Conservation (phyloP, 2,888 invertebrate species). For the Drosophila crucigera region DNA sequence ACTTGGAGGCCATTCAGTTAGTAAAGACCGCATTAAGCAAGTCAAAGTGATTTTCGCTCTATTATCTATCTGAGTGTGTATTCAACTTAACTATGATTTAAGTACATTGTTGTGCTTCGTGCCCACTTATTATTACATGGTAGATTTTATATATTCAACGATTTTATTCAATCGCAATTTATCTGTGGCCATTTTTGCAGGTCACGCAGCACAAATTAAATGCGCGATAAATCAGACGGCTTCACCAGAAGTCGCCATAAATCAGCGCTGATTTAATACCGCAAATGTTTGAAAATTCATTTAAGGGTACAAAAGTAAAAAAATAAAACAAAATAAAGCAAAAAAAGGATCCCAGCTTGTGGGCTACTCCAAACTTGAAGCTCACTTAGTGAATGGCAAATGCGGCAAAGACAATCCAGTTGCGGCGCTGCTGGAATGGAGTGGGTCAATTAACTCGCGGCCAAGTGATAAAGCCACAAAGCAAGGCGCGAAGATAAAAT, state of each 20-base stretch:
- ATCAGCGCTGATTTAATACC: constrained; percentile 54
- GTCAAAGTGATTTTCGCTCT: neutral
- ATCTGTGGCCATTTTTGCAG: constrained; percentile 28
- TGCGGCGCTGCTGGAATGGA: constrained; percentile 4
- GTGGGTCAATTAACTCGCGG: constrained; percentile 37
- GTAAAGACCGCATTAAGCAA: neutral
- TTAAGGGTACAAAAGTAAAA: neutral
- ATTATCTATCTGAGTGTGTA: neutral
- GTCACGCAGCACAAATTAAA: constrained; percentile 39
- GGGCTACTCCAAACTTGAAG: constrained; percentile 4
- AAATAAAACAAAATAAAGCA: neutral
- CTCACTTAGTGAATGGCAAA: constrained; percentile 6
- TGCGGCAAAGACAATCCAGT: constrained; percentile 24
- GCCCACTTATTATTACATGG: constrained; percentile 4
- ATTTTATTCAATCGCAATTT: constrained; percentile 41
- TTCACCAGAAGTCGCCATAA: constrained; percentile 48
- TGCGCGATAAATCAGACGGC: constrained; percentile 42
- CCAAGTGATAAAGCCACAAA: constrained; percentile 41
- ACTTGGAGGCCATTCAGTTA: neutral
- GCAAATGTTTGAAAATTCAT: constrained; percentile 33
- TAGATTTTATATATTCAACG: constrained; percentile 10
- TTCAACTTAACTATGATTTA: constrained; percentile 14
- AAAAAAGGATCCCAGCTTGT: neutral
- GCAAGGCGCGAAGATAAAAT: constrained; percentile 43
- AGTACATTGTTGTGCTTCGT: neutral